Evolutionary conservation across 2,888 invertebrate species (phyloP), one percentile per base, ranked within the genome.

Genomic region (Odontocolon sp.): DNA sequence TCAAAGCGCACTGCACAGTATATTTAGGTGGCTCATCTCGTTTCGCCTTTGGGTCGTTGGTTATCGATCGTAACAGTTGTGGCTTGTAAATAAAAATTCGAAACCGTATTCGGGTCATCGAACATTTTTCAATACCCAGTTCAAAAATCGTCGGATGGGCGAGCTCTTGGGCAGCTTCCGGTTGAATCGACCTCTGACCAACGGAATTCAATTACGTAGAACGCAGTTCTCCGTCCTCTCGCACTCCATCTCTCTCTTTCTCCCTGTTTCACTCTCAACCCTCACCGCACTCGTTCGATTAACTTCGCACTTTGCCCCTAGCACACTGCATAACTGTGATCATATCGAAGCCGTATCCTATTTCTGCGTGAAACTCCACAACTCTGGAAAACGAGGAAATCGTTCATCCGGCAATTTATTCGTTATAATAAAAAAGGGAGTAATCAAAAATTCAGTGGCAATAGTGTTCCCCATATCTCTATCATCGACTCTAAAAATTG

Each of bases 231-330:
- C 23, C 40, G n/a, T n/a, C n/a, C n/a, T n/a, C n/a, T n/a, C n/a
- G n/a, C 14, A 45, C 33, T 47, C 82, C 28, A 6, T 16, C 52
- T 28, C 71, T 31, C 50, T 50, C 67, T 14, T 33, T 66, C 45
- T 33, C 47, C 33, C 84, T 84, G 77, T 70, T 81, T 82, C 84
- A 85, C 86, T 78, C 21, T 61, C 38, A 21, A 14, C 45, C 5
- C 45, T 45, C 45, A 45, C 47, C 47, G 63, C 63, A 63, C 63
- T 63, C 63, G 63, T 63, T 63, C 63, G 47, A 63, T 63, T 63
- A 63, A 63, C 63, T 63, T 63, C 47, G 36, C 33, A 63, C 47
- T 63, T 47, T 63, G 63, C 47, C 47, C 47, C 50, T 28, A 33
- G 11, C 50, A 11, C 33, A 57, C n/a, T 47, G 47, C 33, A 63